Evolutionary conservation across 1,140 invertebrate genomes (phyloP), one percentile per base, ranked within the genome.

Genomic region (Branchinecta lindahli): DNA sequence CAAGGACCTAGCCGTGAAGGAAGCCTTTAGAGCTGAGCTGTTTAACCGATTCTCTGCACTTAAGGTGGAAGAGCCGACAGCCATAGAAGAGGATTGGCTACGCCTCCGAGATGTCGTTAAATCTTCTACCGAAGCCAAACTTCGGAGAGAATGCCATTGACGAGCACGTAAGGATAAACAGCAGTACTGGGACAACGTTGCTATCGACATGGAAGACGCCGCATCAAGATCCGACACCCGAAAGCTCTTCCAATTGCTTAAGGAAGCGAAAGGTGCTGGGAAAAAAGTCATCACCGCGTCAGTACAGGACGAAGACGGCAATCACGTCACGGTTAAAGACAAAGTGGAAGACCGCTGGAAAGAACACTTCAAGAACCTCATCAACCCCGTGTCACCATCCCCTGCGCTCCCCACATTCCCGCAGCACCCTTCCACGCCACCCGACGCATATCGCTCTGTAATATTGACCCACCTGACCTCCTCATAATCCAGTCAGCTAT

Each of bases 231-330:
- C n/a, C n/a, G 47, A 52, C 47, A 52, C 47, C 47, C 47, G 47
- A 52, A n/a, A 52, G 47, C n/a, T 52, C 9, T n/a, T 9, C 47
- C 47, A 52, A n/a, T n/a, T 52, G 9, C 47, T 52, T 52, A 52
- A 52, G n/a, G 47, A 52, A 9, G 47, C 47, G 47, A 52, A 52
- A 52, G 47, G 47, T 9, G 47, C 47, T 52, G 47, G n/a, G 47
- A 52, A n/a, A 52, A 52, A 52, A 52, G 47, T 52, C n/a, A 52
- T 9, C 47, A 52, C n/a, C 9, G n/a, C 9, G n/a, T 52, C 47
- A 52, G 47, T 52, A 52, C 47, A 52, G 47, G 47, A 52, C n/a
- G n/a, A 52, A n/a, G n/a, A n/a, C n/a, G 47, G 47, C 47, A n/a
- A n/a, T 9, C 47, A 9, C 47, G n/a, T 52, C n/a, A 52, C 47